phyloP scores from a whole-genome alignment of 2,797 vertebrate genomes.

The Lagorchestes hirsutus region DNA sequence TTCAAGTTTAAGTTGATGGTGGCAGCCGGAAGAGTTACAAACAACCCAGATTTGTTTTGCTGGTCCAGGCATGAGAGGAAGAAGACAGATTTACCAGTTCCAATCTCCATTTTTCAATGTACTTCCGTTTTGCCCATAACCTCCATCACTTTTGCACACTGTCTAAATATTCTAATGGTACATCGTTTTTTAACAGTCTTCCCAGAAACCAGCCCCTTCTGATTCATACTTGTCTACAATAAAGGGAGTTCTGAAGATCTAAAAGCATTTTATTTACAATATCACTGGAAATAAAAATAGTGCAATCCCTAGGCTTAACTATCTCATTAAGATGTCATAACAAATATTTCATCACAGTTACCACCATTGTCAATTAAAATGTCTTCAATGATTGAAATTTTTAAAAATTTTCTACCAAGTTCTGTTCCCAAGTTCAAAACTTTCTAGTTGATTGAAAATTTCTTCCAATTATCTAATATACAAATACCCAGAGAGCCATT shows the following conservation, averaged over 20 bases:
- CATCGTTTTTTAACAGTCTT: neutral
- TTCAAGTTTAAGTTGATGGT: neutral
- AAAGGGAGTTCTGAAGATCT: neutral
- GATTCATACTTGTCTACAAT: neutral
- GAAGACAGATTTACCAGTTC: neutral
- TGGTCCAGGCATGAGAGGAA: neutral
- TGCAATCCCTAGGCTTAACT: neutral
- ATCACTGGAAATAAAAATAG: neutral
- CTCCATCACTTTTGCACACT: neutral
- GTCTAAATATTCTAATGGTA: neutral
- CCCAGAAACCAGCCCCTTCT: neutral
- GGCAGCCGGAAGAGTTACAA: neutral
- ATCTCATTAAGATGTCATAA: slow-evolving; percentile 20
- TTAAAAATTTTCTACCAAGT: neutral
- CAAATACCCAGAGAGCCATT: neutral
- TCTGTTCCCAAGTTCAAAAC: neutral
- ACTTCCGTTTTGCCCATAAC: neutral
- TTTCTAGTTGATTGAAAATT: neutral
- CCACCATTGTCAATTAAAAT: neutral
- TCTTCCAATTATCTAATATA: neutral
- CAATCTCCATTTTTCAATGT: neutral
- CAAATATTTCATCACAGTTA: slow-evolving; percentile 10
- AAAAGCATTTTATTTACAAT: slow-evolving; percentile 23
- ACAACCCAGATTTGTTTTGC: neutral
- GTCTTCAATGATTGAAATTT: neutral